A percentile compares a stretch with the other conserved stretches of the same genome.
These are phyloP conservation scores for Eulemur mongoz DNA, from an alignment of 2,797 vertebrate species.

Conservation along the genomic window DNA sequence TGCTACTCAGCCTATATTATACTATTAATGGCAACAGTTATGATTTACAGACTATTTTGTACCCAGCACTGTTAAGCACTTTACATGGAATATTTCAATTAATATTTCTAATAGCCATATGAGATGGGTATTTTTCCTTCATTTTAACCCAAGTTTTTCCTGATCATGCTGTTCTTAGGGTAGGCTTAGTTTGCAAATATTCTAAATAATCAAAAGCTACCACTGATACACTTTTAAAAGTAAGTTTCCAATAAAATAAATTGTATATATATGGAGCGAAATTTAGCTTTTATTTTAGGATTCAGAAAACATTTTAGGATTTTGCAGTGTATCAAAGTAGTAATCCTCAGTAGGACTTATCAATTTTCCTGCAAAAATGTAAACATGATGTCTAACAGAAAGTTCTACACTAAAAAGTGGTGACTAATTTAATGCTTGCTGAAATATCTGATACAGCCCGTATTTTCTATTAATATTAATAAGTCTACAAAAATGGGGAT, in stretches of 20 bases:
- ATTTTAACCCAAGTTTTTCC: neutral
- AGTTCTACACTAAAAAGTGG: neutral
- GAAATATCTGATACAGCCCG: neutral
- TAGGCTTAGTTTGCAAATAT: neutral
- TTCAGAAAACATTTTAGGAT: constrained; percentile 17
- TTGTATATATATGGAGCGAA: neutral
- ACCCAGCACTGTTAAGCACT: neutral
- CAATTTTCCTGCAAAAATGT: neutral
- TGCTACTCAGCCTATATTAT: neutral
- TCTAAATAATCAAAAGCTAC: neutral
- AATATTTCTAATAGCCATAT: neutral
- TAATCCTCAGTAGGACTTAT: neutral
- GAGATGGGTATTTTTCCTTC: neutral
- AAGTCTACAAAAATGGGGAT: neutral
- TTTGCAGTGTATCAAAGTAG: neutral
- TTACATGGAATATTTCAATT: neutral
- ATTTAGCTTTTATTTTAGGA: neutral
- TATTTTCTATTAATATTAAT: neutral
- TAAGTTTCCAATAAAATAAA: neutral
- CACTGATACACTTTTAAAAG: neutral
- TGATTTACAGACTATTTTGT: neutral
- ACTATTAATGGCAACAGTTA: neutral
- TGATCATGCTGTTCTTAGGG: neutral
- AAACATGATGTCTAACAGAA: neutral
- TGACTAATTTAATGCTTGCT: neutral